A percentile compares a stretch with the other conserved stretches of the same genome.
Conservation (phyloP, 2,113 vertebrate genomes). For the Alligator sinensis region DNA sequence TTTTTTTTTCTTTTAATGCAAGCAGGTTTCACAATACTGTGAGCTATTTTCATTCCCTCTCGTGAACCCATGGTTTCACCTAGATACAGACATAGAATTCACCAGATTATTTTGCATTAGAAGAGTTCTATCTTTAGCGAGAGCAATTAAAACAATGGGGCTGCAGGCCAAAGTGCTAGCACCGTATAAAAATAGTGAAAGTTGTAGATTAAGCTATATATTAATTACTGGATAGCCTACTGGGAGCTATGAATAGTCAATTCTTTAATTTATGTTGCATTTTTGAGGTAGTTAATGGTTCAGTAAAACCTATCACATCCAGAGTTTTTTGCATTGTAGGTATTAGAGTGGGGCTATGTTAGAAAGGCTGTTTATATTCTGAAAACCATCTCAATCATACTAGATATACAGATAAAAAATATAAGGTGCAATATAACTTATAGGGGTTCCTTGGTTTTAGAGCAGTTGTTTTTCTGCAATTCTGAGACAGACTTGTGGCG, state of each 20-base stretch:
- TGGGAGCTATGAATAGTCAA: slow-evolving; percentile 52
- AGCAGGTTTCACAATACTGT: background rate
- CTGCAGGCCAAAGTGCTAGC: slow-evolving; percentile 71
- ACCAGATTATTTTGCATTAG: slow-evolving; percentile 64
- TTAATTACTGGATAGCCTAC: slow-evolving; percentile 58
- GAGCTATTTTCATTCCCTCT: slow-evolving; percentile 21
- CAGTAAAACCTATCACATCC: background rate
- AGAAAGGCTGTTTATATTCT: background rate
- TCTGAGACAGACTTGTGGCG: background rate
- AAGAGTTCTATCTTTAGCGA: slow-evolving; percentile 68
- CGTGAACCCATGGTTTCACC: background rate
- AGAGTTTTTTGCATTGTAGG: background rate
- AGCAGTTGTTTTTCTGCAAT: background rate
- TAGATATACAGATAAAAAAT: background rate
- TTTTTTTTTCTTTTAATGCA: slow-evolving; percentile 18
- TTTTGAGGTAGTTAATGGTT: slow-evolving; percentile 56
- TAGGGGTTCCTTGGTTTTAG: background rate
- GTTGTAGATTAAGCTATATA: slow-evolving; percentile 66
- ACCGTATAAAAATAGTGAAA: slow-evolving; percentile 30
- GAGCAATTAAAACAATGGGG: slow-evolving; percentile 73
- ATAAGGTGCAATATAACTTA: background rate
- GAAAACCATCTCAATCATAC: background rate
- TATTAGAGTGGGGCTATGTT: background rate
- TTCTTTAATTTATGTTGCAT: slow-evolving; percentile 42
- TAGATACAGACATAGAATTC: slow-evolving; percentile 34